phyloP scores from a whole-genome alignment of 1,140 invertebrate species.

The Drosophila lacertosa region DNA sequence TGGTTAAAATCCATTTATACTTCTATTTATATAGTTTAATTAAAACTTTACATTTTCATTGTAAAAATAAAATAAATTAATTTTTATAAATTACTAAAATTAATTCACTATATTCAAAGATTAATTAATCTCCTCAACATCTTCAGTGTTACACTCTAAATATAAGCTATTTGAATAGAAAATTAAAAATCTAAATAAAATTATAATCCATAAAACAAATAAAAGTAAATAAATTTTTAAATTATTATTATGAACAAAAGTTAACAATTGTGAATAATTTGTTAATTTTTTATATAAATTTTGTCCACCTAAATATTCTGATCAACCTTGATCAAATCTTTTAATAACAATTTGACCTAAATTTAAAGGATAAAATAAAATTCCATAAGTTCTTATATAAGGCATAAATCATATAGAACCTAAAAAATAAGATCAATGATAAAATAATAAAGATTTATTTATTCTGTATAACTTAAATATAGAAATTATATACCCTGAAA shows the following conservation, averaged over 20 bases:
- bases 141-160: slow-evolving; percentile 86
- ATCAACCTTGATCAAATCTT: slow-evolving; percentile 84
- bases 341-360: slow-evolving; percentile 64
- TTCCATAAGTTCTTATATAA: slow-evolving; percentile 78
- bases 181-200: slow-evolving; percentile 82
- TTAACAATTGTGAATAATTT: slow-evolving; percentile 54
- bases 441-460: slow-evolving; percentile 83
- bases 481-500: slow-evolving; percentile 83
- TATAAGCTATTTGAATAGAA: slow-evolving; percentile 86
- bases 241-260: slow-evolving; percentile 82
- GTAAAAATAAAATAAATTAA: slow-evolving; percentile 84
- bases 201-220: slow-evolving; percentile 84
- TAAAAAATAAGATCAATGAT: slow-evolving; percentile 78
- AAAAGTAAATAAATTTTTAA: slow-evolving; percentile 85
- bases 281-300: slow-evolving; percentile 72
- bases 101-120: slow-evolving; percentile 68
- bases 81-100: slow-evolving; percentile 84
- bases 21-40: slow-evolving; percentile 86
- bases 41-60: slow-evolving; percentile 87
- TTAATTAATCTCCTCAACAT: slow-evolving; percentile 85
- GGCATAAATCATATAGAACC: slow-evolving; percentile 84
- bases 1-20: slow-evolving; percentile 85
- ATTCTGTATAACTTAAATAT: slow-evolving; percentile 75
- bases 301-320: slow-evolving; percentile 84
- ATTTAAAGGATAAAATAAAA: slow-evolving; percentile 54